These are phyloP conservation scores for Cylas formicarius DNA, from an alignment of 1,140 invertebrate genomes.

Conservation along the genomic window DNA sequence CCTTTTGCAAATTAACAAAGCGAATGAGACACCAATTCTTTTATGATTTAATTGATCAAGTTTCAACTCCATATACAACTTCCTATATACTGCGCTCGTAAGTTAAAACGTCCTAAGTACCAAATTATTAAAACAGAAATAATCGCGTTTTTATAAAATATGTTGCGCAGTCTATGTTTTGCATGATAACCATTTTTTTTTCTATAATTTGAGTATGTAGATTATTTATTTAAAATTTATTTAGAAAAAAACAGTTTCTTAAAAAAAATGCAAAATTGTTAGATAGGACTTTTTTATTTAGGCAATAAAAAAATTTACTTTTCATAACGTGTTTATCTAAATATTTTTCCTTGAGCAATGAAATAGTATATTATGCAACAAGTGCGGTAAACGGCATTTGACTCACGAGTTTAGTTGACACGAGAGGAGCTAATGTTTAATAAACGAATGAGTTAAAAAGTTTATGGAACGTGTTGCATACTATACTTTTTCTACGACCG, in stretches of 20 bases:
- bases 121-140: constrained; percentile 5
- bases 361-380: too few relatives aligned
- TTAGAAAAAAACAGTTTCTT: background rate
- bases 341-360: background rate
- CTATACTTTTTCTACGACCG: too few relatives aligned
- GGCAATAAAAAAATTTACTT: background rate
- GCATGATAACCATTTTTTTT: background rate
- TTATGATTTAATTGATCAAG: too few relatives aligned
- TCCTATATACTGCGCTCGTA: constrained; percentile 6
- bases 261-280: background rate
- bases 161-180: constrained; percentile 5
- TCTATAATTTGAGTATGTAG: constrained; percentile 2
- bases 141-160: constrained; percentile 7
- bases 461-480: too few relatives aligned
- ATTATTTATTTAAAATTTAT: constrained; percentile 5
- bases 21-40: too few relatives aligned
- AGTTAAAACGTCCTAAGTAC: constrained; percentile 7
- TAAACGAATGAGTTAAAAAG: too few relatives aligned
- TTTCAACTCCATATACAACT: background rate
- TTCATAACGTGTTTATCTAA: constrained; percentile 3
- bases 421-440: too few relatives aligned
- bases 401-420: too few relatives aligned
- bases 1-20: too few relatives aligned
- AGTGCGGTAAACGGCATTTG: too few relatives aligned
- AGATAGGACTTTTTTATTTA: constrained; percentile 5